Base-by-base conservation (phyloP, 2,888 invertebrate genomes). In the Apocheima hispidaria region DNA sequence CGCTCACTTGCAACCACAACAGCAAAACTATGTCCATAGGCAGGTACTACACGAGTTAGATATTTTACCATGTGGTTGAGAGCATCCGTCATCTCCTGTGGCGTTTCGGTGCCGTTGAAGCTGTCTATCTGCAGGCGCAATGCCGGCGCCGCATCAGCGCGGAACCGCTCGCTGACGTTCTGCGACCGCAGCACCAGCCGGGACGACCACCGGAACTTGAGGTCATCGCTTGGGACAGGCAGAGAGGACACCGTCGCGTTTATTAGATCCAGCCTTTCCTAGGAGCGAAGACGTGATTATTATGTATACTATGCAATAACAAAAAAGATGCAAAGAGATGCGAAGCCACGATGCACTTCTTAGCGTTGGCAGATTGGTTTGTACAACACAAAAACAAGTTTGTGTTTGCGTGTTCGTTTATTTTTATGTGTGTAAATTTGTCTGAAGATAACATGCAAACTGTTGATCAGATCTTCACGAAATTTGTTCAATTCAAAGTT, bases 51-150 rank as follows among this genome's bases (percentile, higher is more conserved):
- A 18, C 9, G 20, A 16, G 2, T n/a, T 4, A 4, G 2, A 16
- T 9, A 12, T 41, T 72, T 63, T 78, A 91, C 92, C 88, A 86
- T 85, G 40, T 74, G 57, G 66, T 92, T 92, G 5, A 93, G 81
- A 43, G 64, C 66, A 2, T 65, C 63, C 4, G 77, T 74, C 21
- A 88, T 74, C 40, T 72, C 55, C n/a, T 76, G 76, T 2, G 83
- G 63, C 2, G 78, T 75, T 40, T 85, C 83, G 1, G 80, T 81
- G 4, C 77, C 81, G 49, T 83, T 79, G 46, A 90, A 74, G n/a
- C 62, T 67, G 40, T 77, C 72, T 9, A 90, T 53, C 14, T 66
- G 64, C 14, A 92, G 68, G 12, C 66, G 72, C 36, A 85, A 51
- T 0, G 79, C 79, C 14, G 69, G 30, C 0, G 83, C 85, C 2